Evolutionary conservation across 2,113 vertebrate genomes (phyloP), one percentile per base, ranked within the genome.

Genomic region (Poicephalus gulielmi): DNA sequence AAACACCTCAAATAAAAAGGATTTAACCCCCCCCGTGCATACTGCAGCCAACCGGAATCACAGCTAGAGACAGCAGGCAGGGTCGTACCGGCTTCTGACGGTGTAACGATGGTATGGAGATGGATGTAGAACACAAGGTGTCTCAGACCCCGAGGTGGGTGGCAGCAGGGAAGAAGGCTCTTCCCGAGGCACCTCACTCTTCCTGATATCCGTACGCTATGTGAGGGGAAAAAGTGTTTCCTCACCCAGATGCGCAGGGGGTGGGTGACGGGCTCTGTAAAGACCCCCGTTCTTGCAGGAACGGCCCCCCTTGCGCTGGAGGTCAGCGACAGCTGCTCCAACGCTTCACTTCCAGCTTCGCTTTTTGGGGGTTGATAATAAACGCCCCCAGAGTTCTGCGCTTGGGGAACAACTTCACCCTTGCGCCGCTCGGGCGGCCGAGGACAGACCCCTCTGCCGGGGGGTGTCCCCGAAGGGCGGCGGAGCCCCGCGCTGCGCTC

Each of bases 311-410:
- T 20, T 22, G 31, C 57, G 15, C 33, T n/a, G 57, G 13, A 20
- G 57, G 13, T 59, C 57, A 23, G 57, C 57, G 33, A 23, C 3
- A 23, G 33, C 55, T 20, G 33, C n/a, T 39, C 49, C 7, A 23
- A 27, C 31, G 28, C 41, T 33, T 60, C 57, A 6, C 57, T 76
- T 44, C 7, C 57, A 39, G 60, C 31, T 66, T 39, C 9, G 55
- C 33, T 50, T 30, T 28, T 6, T 2, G 4, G 1, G 7, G 1
- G 3, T 4, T 3, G 1, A 22, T 7, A 1, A 3, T 7, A 13
- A 28, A 25, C 13, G 16, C 28, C 64, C 75, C 47, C 47, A 6
- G 44, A 49, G 47, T 3, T 33, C 70, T 27, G 70, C 44, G 16
- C 33, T 35, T 10, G 43, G 66, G 0, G 62, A 35, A 13, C 87